phyloP scores from a whole-genome alignment of 2,113 vertebrate species.

The Diadophis punctatus region DNA sequence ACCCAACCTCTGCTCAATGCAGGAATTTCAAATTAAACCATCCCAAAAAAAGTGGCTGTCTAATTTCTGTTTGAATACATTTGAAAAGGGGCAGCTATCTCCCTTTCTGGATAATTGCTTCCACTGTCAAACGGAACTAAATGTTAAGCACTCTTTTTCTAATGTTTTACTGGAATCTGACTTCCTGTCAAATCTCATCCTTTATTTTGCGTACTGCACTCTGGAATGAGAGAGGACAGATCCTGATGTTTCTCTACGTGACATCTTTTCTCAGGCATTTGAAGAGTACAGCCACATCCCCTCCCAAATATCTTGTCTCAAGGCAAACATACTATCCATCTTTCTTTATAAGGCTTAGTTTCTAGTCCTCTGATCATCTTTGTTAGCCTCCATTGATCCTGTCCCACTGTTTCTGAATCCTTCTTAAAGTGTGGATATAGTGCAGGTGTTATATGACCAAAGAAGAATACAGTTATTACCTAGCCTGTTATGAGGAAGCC shows the following conservation, averaged over 20 bases:
- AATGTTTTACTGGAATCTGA: not conserved
- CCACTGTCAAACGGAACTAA: not conserved
- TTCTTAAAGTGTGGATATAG: not conserved
- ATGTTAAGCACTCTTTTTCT: not conserved
- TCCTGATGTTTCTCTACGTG: not conserved
- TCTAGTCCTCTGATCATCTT: not conserved
- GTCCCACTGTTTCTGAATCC: not conserved
- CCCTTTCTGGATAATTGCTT: not conserved
- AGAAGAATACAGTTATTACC: not conserved
- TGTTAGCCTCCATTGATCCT: not conserved
- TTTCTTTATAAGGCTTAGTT: not conserved
- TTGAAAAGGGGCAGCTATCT: not conserved
- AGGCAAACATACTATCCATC: not conserved
- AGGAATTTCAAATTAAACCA: not conserved
- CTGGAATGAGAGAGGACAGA: not conserved
- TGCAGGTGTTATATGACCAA: not conserved
- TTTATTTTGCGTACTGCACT: not conserved
- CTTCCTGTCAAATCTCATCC: not conserved
- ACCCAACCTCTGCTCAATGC: not conserved
- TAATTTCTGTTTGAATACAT: not conserved
- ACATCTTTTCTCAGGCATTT: not conserved
- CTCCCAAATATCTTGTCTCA: not conserved
- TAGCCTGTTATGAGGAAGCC: not conserved
- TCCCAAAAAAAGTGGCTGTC: not conserved
- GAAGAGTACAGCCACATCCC: not conserved